Base-by-base conservation (phyloP, 2,888 invertebrate species). In the Dicranocentrus wangi region DNA sequence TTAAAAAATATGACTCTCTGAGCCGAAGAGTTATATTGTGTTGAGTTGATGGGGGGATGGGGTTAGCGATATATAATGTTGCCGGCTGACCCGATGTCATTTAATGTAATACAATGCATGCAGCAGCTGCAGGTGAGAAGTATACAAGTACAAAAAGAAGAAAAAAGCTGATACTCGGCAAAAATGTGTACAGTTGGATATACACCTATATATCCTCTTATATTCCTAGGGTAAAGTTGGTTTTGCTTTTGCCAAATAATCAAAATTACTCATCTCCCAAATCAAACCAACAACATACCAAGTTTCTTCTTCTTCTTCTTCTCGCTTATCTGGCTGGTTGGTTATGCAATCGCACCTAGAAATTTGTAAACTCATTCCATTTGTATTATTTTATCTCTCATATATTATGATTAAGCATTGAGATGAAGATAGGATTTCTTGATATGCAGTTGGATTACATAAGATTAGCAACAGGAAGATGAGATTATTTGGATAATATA, bases 281-380 rank as follows among this genome's bases (percentile, higher is more conserved):
- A 47, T 63, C 55, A 63, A 39, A 65, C 73, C 73, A 73, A 73
- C 19, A 53, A 73, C 19, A 53, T 73, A 65, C 73, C 63, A 65
- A 43, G 73, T 73, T 73, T 73, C 55, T 19, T 55, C 15, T 65
- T 65, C 65, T 53, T 65, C 63, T 39, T 17, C n/a, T n/a, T n/a
- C n/a, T n/a, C n/a, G n/a, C n/a, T n/a, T n/a, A n/a, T n/a, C n/a
- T n/a, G n/a, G n/a, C n/a, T n/a, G n/a, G n/a, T n/a, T n/a, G n/a
- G 53, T 73, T 73, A 53, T 73, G 73, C 65, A 73, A 73, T 73
- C 73, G 66, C 75, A 75, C 66, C 75, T 75, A 75, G 66, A 75
- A 73, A 73, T 53, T 73, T n/a, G 23, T 73, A 60, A 47, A 23
- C 55, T 68, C 51, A 75, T 60, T 55, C 39, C 23, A 7, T 72